phyloP scores from a whole-genome alignment of 2,113 vertebrate species.

The Illadopsis cleaveri region DNA sequence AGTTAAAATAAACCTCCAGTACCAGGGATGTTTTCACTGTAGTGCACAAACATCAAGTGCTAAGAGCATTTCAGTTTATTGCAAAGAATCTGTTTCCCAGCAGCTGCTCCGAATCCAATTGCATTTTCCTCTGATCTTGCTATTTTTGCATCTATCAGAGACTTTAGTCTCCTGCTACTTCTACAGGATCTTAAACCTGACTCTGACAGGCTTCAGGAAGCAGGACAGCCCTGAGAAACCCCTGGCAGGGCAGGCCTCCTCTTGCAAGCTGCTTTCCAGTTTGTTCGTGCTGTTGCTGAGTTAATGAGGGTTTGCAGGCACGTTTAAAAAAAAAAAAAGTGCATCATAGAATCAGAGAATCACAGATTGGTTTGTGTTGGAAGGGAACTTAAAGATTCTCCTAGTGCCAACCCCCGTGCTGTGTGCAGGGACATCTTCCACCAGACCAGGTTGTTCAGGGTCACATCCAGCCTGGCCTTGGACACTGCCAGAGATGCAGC shows the following conservation, averaged over 20 bases:
- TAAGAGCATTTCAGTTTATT: slow-evolving; percentile 1
- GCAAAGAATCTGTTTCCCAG: slow-evolving; percentile 18
- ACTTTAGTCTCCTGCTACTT: slow-evolving; percentile 26
- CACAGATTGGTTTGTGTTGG: neutral
- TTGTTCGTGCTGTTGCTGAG: neutral
- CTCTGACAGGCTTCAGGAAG: neutral
- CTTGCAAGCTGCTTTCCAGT: neutral
- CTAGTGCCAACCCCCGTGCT: neutral
- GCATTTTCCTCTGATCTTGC: slow-evolving; percentile 40
- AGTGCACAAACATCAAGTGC: slow-evolving; percentile 4
- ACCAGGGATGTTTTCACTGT: neutral
- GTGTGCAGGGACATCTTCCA: neutral
- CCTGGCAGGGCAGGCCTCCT: neutral
- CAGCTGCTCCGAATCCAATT: slow-evolving; percentile 15
- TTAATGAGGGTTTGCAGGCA: neutral
- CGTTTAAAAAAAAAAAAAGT: fast-evolving
- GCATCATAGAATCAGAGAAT: neutral
- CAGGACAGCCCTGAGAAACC: neutral
- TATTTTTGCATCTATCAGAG: slow-evolving; percentile 16
- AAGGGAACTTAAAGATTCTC: neutral
- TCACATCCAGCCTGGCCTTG: neutral
- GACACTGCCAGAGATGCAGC: neutral
- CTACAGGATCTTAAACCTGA: neutral
- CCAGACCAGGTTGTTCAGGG: neutral
- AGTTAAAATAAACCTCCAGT: slow-evolving; percentile 24